These are phyloP conservation scores for Nipponacmea schrenckii DNA, from an alignment of 2,888 invertebrate species.

Conservation along the genomic window DNA sequence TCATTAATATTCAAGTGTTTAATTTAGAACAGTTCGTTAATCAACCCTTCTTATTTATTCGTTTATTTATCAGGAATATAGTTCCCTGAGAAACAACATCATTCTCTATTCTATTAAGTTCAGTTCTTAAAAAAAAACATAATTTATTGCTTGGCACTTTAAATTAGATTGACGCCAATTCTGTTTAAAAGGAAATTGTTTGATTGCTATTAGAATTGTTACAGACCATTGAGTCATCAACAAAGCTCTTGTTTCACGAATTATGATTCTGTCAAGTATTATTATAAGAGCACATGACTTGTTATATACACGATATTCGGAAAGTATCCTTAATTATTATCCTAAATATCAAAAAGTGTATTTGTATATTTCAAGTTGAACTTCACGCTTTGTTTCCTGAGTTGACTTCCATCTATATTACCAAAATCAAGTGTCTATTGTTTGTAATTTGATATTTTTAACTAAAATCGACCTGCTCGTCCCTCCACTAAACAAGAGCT, in stretches of 20 bases:
- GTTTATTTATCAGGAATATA: no score
- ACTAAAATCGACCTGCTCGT: not conserved
- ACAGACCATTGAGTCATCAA: not conserved
- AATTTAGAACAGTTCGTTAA: no score
- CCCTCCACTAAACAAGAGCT: not conserved
- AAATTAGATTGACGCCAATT: no score
- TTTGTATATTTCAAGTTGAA: not conserved
- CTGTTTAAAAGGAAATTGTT: not conserved
- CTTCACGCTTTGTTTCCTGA: constrained; percentile 8
- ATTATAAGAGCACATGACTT: not conserved
- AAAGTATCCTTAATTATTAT: not conserved
- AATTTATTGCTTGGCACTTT: no score
- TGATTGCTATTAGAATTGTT: not conserved
- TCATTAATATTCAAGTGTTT: no score
- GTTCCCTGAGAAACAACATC: no score
- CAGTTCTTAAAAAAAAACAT: no score
- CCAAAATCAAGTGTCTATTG: not conserved
- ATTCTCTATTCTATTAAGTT: no score
- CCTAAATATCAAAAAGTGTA: not conserved
- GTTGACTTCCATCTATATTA: not conserved
- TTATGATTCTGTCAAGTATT: not conserved
- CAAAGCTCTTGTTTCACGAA: not conserved
- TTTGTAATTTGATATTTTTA: not conserved
- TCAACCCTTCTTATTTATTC: no score
- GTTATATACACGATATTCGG: constrained; percentile 1